These are phyloP conservation scores for Forbesichthys papilliferus DNA, from an alignment of 2,113 vertebrate species.

Conservation along the genomic window DNA sequence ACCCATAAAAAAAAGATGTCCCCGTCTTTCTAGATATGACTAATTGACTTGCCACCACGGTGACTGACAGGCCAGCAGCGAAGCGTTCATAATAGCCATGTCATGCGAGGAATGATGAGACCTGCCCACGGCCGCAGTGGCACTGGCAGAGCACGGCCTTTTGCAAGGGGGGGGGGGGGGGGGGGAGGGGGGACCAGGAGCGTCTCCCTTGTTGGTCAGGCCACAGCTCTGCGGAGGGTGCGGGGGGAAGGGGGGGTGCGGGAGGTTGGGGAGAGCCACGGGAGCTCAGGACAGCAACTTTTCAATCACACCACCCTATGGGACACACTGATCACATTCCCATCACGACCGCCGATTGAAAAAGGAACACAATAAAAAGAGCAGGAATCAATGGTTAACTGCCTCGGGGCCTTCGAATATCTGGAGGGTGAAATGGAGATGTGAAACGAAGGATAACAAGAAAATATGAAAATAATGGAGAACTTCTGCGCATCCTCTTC, in stretches of 20 bases:
- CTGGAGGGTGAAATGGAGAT: constrained; percentile 35
- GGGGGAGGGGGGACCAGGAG: constrained; percentile 58
- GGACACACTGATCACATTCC: constrained; percentile 61
- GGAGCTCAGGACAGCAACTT: constrained; percentile 45
- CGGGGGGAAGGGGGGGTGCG: too few species aligned
- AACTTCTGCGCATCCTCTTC: too few species aligned
- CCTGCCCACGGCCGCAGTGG: constrained; percentile 67
- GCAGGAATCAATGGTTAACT: constrained; percentile 67
- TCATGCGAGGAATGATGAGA: constrained; percentile 81
- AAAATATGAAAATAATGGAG: too few species aligned
- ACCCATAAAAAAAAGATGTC: constrained; percentile 25
- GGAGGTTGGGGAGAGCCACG: constrained; percentile 12
- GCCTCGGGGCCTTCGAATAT: constrained; percentile 54
- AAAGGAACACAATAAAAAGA: constrained; percentile 72
- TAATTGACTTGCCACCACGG: constrained; percentile 91
- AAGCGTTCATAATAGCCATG: constrained; percentile 73
- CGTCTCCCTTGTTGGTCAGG: constrained; percentile 21
- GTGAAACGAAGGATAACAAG: constrained; percentile 34
- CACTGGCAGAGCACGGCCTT: constrained; percentile 71
- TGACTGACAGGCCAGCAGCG: constrained; percentile 79
- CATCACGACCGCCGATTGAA: constrained; percentile 49
- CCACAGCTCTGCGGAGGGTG: constrained; percentile 37
- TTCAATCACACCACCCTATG: constrained; percentile 69
- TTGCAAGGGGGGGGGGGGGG: constrained; percentile 44
- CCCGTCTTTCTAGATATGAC: constrained; percentile 59